Percentiles rank a stretch among this genome's conserved stretches.
phyloP scores from a whole-genome alignment of 2,888 invertebrate genomes.

The Eurytoma californica region DNA sequence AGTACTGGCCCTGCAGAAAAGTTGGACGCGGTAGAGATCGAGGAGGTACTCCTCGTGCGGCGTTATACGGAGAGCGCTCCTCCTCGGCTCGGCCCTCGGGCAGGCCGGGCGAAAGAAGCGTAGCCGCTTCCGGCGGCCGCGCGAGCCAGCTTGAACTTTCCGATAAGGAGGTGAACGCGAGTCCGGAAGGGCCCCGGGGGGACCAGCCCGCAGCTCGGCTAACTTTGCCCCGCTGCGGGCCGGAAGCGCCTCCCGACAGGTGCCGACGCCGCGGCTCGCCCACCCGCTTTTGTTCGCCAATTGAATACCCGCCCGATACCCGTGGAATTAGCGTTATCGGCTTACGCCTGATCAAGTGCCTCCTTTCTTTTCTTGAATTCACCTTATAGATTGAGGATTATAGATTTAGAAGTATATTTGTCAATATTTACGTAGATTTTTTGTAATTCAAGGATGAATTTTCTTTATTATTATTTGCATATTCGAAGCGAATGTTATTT shows the following conservation, averaged over 20 bases:
- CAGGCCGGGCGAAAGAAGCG: background rate
- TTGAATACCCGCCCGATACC: background rate
- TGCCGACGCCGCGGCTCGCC: no score
- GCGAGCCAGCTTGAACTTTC: conserved; percentile 27
- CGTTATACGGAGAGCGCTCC: background rate
- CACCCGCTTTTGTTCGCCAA: conserved; percentile 8
- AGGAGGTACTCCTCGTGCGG: background rate
- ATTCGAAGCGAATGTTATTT: background rate
- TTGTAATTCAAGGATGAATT: background rate
- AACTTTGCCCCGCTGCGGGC: background rate
- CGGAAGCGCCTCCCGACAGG: background rate
- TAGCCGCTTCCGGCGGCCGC: background rate
- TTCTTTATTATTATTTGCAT: background rate
- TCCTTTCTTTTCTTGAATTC: no score
- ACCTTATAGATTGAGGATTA: background rate
- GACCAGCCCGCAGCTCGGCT: background rate
- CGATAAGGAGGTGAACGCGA: conserved; percentile 20
- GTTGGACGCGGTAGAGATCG: no score
- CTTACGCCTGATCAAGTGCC: no score
- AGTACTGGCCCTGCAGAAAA: no score
- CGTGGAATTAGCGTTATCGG: no score
- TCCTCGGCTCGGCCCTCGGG: background rate
- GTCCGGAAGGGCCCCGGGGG: conserved; percentile 31
- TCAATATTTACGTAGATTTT: background rate
- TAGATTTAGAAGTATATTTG: background rate